Percentiles rank a stretch among this genome's conserved stretches.
Conservation (phyloP, 2,888 invertebrate genomes). For the Synanthedon formicaeformis region DNA sequence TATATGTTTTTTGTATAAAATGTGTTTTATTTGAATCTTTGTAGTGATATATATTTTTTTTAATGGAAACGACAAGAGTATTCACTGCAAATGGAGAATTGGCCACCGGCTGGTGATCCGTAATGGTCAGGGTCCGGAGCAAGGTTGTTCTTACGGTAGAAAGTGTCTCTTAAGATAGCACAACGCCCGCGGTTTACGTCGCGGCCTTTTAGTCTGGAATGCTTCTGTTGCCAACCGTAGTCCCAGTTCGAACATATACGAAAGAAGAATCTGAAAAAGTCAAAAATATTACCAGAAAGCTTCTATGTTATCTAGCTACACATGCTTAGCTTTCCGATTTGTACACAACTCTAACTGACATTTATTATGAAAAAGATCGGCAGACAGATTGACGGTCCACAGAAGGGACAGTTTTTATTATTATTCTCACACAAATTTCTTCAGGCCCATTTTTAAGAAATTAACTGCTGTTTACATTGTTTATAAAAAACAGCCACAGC, state of each 20-base stretch:
- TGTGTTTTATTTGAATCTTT: slow-evolving; percentile 21
- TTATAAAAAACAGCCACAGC: too few relatives aligned
- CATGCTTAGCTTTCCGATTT: too few relatives aligned
- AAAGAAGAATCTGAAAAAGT: slow-evolving; percentile 52
- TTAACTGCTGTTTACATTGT: too few relatives aligned
- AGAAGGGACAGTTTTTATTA: too few relatives aligned
- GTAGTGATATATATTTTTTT: not conserved
- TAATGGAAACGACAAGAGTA: slow-evolving; percentile 39
- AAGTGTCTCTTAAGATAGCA: slow-evolving; percentile 64
- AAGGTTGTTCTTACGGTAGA: slow-evolving; percentile 69
- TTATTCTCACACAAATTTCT: too few relatives aligned
- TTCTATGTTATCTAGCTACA: too few relatives aligned
- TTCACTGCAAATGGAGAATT: slow-evolving; percentile 48
- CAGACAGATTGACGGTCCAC: too few relatives aligned
- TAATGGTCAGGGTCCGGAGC: slow-evolving; percentile 69
- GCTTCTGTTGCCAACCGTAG: slow-evolving; percentile 73
- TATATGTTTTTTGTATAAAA: slow-evolving; percentile 67
- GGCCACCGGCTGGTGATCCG: slow-evolving; percentile 51
- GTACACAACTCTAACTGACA: too few relatives aligned
- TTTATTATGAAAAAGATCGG: not conserved
- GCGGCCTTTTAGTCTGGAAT: slow-evolving; percentile 28
- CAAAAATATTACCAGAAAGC: not conserved
- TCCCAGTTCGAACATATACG: slow-evolving; percentile 62
- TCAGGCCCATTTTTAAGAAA: too few relatives aligned
- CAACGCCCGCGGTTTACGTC: slow-evolving; percentile 60